These are phyloP conservation scores for Melieria picta DNA, from an alignment of 2,888 invertebrate species.

Conservation along the genomic window DNA sequence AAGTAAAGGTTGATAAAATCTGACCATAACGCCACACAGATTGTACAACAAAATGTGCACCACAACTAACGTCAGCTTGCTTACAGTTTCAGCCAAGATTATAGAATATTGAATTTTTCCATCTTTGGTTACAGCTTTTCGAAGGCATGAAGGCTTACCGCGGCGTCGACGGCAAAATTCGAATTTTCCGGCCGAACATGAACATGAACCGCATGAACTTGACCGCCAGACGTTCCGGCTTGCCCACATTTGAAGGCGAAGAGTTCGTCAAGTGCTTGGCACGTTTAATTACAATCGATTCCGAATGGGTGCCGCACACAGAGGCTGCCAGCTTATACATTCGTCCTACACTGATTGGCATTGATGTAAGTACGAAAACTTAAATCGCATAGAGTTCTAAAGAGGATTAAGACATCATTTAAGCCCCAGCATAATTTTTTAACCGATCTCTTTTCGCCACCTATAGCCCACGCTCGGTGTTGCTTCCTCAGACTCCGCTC, in stretches of 20 bases:
- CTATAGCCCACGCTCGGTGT: conserved; percentile 92
- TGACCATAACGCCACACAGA: too few species aligned
- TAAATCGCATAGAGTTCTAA: neutral
- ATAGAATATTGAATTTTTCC: neutral
- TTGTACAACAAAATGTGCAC: too few species aligned
- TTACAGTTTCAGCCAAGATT: too few species aligned
- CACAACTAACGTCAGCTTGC: too few species aligned
- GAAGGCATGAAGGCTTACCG: conserved; percentile 99
- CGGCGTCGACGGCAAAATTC: conserved; percentile 89
- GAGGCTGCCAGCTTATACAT: conserved; percentile 93
- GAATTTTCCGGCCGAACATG: conserved; percentile 93
- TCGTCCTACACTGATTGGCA: conserved; percentile 94
- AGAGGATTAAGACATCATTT: neutral
- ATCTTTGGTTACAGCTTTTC: conserved; percentile 76
- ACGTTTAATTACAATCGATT: conserved; percentile 88
- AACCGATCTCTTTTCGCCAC: conserved; percentile 19
- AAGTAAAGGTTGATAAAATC: too few species aligned
- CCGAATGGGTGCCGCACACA: conserved; percentile 97
- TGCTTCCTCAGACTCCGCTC: conserved; percentile 83
- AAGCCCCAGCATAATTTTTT: neutral
- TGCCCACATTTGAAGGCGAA: conserved; percentile 88
- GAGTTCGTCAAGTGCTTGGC: conserved; percentile 88
- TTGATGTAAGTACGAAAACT: conserved; percentile 79
- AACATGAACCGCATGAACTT: conserved; percentile 94
- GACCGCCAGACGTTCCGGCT: conserved; percentile 83